phyloP scores from a whole-genome alignment of 2,888 invertebrate genomes.

The Drosophila histrio region DNA sequence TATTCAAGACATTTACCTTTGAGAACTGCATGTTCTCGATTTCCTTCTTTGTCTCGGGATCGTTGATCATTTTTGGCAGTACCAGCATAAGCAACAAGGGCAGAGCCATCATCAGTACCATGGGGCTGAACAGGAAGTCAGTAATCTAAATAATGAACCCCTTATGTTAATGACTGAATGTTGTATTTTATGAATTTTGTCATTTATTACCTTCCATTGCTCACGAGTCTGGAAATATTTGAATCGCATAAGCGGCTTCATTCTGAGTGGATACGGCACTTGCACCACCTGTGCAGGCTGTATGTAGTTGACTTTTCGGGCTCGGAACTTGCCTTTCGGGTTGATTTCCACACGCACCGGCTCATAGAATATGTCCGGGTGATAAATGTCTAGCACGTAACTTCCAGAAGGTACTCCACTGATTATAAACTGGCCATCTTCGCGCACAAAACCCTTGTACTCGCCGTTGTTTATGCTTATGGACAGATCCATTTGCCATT shows the following conservation, averaged over 20 bases:
- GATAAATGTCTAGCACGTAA: slow-evolving; percentile 95
- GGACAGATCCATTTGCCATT: slow-evolving; percentile 91
- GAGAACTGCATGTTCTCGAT: slow-evolving; percentile 92
- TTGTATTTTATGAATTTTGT: neutral
- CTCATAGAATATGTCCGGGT: slow-evolving; percentile 96
- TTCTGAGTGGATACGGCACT: slow-evolving; percentile 95
- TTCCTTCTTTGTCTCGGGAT: slow-evolving; percentile 98
- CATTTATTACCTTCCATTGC: slow-evolving; percentile 91
- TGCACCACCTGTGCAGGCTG: slow-evolving; percentile 96
- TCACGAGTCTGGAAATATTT: slow-evolving; percentile 97
- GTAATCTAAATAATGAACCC: slow-evolving; percentile 86
- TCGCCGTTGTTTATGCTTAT: slow-evolving; percentile 95
- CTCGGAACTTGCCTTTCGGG: slow-evolving; percentile 97
- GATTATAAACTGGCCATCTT: slow-evolving; percentile 95
- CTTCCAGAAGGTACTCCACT: slow-evolving; percentile 96
- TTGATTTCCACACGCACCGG: slow-evolving; percentile 97
- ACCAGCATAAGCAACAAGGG: slow-evolving; percentile 96
- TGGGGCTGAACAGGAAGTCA: slow-evolving; percentile 97
- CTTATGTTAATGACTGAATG: neutral
- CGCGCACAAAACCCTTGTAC: slow-evolving; percentile 93
- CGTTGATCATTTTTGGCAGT: slow-evolving; percentile 98
- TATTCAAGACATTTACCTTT: slow-evolving; percentile 65
- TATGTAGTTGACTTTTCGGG: slow-evolving; percentile 96
- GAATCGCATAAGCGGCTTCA: slow-evolving; percentile 92
- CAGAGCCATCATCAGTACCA: slow-evolving; percentile 99